Conservation (phyloP, 2,113 vertebrate genomes). For the Menura novaehollandiae region DNA sequence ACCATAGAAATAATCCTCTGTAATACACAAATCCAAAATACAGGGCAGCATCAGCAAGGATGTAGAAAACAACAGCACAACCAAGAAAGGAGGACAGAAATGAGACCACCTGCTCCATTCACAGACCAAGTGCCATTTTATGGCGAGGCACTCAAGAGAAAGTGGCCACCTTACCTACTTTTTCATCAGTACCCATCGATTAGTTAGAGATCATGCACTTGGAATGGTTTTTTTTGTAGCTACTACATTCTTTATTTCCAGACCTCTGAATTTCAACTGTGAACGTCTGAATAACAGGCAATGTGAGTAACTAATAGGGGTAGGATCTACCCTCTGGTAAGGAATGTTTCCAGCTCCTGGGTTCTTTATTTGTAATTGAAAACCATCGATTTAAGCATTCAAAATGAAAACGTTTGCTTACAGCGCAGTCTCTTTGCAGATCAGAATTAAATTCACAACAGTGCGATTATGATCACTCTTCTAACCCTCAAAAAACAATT, state of each 20-base stretch:
- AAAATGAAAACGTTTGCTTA: background rate
- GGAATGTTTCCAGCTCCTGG: background rate
- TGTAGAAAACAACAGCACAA: background rate
- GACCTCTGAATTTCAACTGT: background rate
- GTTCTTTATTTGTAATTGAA: background rate
- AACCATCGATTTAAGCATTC: background rate
- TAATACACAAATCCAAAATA: background rate
- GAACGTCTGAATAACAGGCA: background rate
- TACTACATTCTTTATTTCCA: background rate
- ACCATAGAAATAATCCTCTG: background rate
- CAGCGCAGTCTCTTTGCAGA: background rate
- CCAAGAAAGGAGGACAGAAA: background rate
- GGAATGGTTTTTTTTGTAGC: background rate
- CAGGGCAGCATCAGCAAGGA: background rate
- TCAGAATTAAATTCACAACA: background rate
- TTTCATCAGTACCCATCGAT: background rate
- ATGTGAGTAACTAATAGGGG: background rate
- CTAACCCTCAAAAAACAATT: conserved; percentile 14
- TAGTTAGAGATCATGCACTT: background rate
- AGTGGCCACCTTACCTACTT: background rate
- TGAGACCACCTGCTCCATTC: background rate
- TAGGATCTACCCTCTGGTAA: background rate
- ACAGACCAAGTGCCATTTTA: background rate
- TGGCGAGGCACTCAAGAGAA: background rate
- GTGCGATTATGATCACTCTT: background rate